phyloP scores from a whole-genome alignment of 2,888 invertebrate species.

The Xestoiulus laeticollis region DNA sequence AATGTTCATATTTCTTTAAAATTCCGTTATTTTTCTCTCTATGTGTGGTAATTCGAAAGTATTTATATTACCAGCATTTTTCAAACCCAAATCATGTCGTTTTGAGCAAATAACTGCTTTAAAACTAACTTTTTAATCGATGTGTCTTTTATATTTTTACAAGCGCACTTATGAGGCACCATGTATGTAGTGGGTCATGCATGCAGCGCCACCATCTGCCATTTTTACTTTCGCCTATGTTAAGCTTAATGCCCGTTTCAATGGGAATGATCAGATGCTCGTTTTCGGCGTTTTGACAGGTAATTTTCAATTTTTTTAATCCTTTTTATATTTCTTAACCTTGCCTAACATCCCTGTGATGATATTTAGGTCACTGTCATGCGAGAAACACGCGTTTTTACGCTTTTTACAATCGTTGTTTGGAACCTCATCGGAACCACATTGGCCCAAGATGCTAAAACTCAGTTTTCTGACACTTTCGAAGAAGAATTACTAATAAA shows the following conservation, averaged over 20 bases:
- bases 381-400: neutral
- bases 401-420: neutral
- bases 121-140: neutral
- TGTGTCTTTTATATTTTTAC: no score
- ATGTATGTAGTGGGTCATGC: neutral
- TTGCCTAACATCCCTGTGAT: neutral
- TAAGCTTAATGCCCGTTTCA: neutral
- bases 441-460: neutral
- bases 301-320: neutral
- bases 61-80: no score
- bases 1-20: no score
- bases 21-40: no score
- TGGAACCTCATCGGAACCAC: neutral
- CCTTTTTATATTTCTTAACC: neutral
- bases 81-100: no score
- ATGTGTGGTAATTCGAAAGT: no score
- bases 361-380: neutral
- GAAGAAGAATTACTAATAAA: constrained; percentile 89
- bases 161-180: neutral
- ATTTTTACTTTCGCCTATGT: neutral
- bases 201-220: neutral
- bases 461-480: constrained; percentile 72
- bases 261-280: neutral
- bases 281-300: neutral
- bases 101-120: no score